Evolutionary conservation across 2,888 invertebrate species (phyloP), one percentile per base, ranked within the genome.

Genomic region (Drosophila phalerata): DNA sequence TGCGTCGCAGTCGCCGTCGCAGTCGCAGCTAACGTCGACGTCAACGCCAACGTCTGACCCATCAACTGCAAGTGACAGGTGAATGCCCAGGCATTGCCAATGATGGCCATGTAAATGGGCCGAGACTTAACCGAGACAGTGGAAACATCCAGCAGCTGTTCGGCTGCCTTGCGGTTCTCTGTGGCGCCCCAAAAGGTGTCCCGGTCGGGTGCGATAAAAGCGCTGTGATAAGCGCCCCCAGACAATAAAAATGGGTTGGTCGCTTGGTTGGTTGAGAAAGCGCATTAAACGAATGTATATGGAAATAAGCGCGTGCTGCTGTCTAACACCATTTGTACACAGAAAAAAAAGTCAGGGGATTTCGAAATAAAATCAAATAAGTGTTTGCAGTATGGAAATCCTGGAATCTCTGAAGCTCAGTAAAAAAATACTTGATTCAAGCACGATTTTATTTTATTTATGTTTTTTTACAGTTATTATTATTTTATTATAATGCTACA

Each of bases 61-160:
- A 42, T 66, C 60, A 63, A 68, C 71, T 79, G 88, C 70, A 67
- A 69, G 72, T 83, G 83, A 79, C 84, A 84, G 88, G 79, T 78
- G 76, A 69, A 68, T 71, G 72, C 72, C 71, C 51, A 66, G 69
- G 49, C 81, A 53, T 56, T 57, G 66, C 47, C 85, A 81, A 73
- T 85, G 79, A 85, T 85, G 77, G 69, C 62, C 82, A 74, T 85
- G 85, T 68, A 76, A 85, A 82, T 82, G 77, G 66, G 70, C 67
- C 61, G 48, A 40, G 56, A 60, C 69, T 66, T 61, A 62, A 25
- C 63, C 69, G 69, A 64, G 74, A 55, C 56, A 49, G 58, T 1
- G 25, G 32, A 13, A 15, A 3, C 38, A 38, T 8, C 32, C 56
- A 40, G 58, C 67, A 75, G 77, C 74, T 75, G 74, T 60, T 56